Evolutionary conservation across 2,113 vertebrate genomes (phyloP).

Genomic region (Cricetomys ansorgei): DNA sequence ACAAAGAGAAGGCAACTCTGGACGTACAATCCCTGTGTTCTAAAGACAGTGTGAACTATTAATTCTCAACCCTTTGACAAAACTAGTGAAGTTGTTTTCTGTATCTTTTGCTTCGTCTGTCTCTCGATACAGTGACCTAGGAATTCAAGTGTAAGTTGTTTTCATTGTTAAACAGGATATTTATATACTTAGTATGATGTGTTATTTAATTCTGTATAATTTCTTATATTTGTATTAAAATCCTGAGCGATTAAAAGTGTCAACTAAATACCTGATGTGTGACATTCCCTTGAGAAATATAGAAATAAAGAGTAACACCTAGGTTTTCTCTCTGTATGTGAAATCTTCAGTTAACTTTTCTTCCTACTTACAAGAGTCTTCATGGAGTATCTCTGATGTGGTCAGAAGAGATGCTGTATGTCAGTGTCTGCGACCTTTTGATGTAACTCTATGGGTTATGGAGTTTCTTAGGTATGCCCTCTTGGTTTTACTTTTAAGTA

Average conservation of each 20-base stretch:
- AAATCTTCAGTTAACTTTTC: background rate
- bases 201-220: slow-evolving; percentile 80
- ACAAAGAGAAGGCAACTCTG: background rate
- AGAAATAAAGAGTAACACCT: slow-evolving; percentile 20
- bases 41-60: slow-evolving; percentile 10
- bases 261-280: slow-evolving; percentile 38
- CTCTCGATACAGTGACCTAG: slow-evolving; percentile 41
- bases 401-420: background rate
- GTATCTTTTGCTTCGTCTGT: slow-evolving; percentile 56
- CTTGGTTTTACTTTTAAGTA: slow-evolving; percentile 26
- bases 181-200: slow-evolving; percentile 72
- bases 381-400: background rate
- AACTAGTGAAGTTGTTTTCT: slow-evolving; percentile 42
- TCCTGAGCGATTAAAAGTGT: slow-evolving; percentile 67
- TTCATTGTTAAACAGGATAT: slow-evolving; percentile 64
- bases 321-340: background rate
- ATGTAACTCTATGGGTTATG: rapidly evolving
- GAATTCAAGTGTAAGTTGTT: slow-evolving; percentile 55
- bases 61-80: slow-evolving; percentile 9
- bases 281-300: slow-evolving; percentile 51
- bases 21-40: background rate
- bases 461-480: background rate
- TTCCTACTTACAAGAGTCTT: background rate
- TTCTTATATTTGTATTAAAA: slow-evolving; percentile 77
- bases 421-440: background rate